Conservation (phyloP, 2,888 invertebrate species). For the Melanophora roralis region DNA sequence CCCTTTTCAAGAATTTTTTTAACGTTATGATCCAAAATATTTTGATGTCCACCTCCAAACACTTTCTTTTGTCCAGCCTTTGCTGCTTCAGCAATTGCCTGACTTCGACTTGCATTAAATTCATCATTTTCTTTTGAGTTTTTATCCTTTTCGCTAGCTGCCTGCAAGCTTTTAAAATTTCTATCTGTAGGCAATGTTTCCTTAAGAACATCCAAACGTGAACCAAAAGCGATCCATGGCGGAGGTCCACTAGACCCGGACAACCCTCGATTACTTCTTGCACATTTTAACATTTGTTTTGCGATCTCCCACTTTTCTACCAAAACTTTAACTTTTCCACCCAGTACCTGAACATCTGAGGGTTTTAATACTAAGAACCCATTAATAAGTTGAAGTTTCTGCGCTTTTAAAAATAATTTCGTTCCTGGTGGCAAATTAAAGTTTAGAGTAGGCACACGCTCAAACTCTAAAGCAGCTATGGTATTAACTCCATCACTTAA, state of each 20-base stretch:
- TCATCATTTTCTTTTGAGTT: constrained; percentile 84
- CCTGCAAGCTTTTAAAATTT: constrained; percentile 83
- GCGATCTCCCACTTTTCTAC: constrained; percentile 93
- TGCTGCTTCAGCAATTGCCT: constrained; percentile 92
- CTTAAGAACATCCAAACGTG: constrained; percentile 80
- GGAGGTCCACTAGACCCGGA: constrained; percentile 84
- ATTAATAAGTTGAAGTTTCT: constrained; percentile 81
- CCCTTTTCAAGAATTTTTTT: constrained; percentile 89
- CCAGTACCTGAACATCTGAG: constrained; percentile 83
- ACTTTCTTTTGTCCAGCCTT: constrained; percentile 81
- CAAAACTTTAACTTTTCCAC: constrained; percentile 89
- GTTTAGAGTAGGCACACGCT: constrained; percentile 83
- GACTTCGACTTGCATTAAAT: constrained; percentile 92
- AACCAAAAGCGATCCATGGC: constrained; percentile 95
- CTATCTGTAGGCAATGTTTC: constrained; percentile 79
- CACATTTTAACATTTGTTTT: constrained; percentile 82
- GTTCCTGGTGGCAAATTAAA: constrained; percentile 93
- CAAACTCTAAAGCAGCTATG: constrained; percentile 87
- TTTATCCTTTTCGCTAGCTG: constrained; percentile 77
- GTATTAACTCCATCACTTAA: constrained; percentile 90
- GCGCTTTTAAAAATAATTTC: constrained; percentile 82
- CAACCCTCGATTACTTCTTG: constrained; percentile 72
- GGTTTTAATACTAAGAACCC: constrained; percentile 86
- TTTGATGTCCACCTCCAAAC: constrained; percentile 83
- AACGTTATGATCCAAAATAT: constrained; percentile 85